These are phyloP conservation scores for Petaurus breviceps DNA, from an alignment of 2,113 vertebrate species.

Conservation along the genomic window DNA sequence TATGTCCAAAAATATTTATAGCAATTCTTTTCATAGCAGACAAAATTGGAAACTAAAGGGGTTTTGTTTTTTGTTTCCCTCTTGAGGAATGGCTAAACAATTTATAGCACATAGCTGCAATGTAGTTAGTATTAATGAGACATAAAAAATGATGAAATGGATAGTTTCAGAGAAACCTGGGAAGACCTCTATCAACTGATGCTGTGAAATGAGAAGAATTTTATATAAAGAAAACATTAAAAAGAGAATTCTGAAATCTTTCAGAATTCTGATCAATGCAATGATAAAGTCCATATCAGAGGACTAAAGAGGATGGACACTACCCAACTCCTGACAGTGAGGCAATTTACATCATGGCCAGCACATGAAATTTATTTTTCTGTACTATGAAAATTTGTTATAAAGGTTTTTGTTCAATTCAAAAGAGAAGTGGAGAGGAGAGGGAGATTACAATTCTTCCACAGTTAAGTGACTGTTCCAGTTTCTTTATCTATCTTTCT, in stretches of 20 bases:
- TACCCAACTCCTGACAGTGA: background rate
- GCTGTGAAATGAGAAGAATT: background rate
- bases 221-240: background rate
- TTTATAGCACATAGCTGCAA: background rate
- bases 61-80: no score
- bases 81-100: background rate
- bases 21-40: background rate
- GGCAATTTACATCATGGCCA: background rate
- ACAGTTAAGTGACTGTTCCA: background rate
- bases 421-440: background rate
- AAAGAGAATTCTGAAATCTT: background rate
- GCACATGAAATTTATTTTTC: background rate
- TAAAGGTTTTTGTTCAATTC: background rate
- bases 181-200: background rate
- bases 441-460: background rate
- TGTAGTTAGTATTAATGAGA: background rate
- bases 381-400: background rate
- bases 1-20: background rate
- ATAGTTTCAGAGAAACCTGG: background rate
- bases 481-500: background rate
- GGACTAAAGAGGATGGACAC: background rate
- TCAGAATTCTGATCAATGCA: background rate
- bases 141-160: background rate
- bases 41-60: background rate
- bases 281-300: background rate